Conservation (phyloP, 2,888 invertebrate species). For the Timandra comae region DNA sequence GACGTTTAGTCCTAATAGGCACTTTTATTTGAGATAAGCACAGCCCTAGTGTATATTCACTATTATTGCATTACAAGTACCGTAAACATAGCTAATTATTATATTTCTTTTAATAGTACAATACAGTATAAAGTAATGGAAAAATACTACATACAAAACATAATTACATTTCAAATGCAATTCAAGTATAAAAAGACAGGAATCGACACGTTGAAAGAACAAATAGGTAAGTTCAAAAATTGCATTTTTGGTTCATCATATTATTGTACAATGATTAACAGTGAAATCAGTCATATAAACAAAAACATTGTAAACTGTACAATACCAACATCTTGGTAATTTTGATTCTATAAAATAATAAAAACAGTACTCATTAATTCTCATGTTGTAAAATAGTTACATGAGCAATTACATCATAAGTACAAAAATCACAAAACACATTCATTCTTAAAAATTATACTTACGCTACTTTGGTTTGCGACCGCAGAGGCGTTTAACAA, state of each 20-base stretch:
- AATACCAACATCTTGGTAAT: conserved; percentile 9
- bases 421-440: conserved; percentile 61
- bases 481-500: conserved; percentile 19
- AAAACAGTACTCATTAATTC: conserved; percentile 8
- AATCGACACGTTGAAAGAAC: too few species aligned
- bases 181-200: too few species aligned
- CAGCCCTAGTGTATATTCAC: conserved; percentile 28
- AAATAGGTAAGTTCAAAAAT: too few species aligned
- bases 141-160: too few species aligned
- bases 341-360: conserved; percentile 12
- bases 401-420: conserved; percentile 39
- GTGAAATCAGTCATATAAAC: neutral
- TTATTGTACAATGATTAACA: too few species aligned
- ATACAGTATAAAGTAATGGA: too few species aligned
- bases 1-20: conserved; percentile 12
- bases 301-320: neutral
- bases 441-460: conserved; percentile 28
- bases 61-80: conserved; percentile 8
- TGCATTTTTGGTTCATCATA: too few species aligned
- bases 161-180: too few species aligned
- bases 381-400: conserved; percentile 14
- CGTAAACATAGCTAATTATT: too few species aligned
- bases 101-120: too few species aligned
- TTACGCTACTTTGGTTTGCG: conserved; percentile 27
- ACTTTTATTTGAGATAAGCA: conserved; percentile 20